A percentile compares a stretch with the other conserved stretches of the same genome.
These are phyloP conservation scores for Lasius platythorax DNA, from an alignment of 2,888 invertebrate species.

Conservation along the genomic window DNA sequence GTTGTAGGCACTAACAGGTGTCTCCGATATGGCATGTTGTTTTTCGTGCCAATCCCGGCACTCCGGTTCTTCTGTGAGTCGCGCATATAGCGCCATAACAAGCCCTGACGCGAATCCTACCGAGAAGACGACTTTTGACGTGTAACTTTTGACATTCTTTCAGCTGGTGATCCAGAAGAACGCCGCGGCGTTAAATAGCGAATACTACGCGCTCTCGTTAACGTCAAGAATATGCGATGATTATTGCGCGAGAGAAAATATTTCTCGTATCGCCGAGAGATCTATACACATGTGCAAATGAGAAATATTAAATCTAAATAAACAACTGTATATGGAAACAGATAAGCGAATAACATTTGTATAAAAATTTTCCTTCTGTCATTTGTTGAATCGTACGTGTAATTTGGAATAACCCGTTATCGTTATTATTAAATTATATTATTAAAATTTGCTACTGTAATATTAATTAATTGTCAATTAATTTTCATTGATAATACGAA, in stretches of 20 bases:
- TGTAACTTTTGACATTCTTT: constrained; percentile 25
- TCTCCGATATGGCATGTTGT: constrained; percentile 85
- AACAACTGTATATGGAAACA: too few species aligned
- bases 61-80: constrained; percentile 66
- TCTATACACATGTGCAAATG: too few species aligned
- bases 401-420: not conserved
- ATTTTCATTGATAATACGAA: not conserved
- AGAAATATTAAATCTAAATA: too few species aligned
- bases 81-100: constrained; percentile 73
- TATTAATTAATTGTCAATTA: not conserved
- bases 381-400: not conserved
- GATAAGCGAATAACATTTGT: not conserved
- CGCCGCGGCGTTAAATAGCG: not conserved
- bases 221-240: not conserved
- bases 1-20: constrained; percentile 82
- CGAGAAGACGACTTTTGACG: constrained; percentile 30
- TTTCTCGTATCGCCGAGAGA: not conserved
- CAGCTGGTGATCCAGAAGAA: not conserved
- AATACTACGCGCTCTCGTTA: not conserved
- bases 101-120: constrained; percentile 64
- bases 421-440: not conserved
- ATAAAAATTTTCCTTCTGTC: not conserved
- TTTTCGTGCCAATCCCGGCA: constrained; percentile 75
- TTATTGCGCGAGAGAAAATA: not conserved
- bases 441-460: not conserved